Evolutionary conservation across 37 sponge, comb jelly and placozoan genomes (phyloP).

Genomic region (Beroe ovata): DNA sequence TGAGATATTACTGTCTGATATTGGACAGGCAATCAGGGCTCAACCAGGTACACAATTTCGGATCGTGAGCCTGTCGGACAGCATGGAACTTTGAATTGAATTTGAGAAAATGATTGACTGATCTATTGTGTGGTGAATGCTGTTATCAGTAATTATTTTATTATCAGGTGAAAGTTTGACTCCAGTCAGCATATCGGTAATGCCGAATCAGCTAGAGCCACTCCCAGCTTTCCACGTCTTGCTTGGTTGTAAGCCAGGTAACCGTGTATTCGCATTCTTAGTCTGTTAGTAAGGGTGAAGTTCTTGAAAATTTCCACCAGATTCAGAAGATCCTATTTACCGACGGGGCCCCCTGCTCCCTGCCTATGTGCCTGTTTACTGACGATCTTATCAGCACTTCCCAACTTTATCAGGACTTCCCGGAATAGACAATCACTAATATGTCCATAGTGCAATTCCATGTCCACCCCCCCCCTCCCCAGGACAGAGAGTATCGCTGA

Average conservation of each 20-base stretch:
- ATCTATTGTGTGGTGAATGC: too few relatives aligned
- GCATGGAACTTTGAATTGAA: too few relatives aligned
- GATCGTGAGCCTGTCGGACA: neutral
- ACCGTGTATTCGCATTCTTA: too few relatives aligned
- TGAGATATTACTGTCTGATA: neutral
- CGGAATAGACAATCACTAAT: too few relatives aligned
- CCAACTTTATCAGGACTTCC: too few relatives aligned
- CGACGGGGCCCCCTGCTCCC: too few relatives aligned
- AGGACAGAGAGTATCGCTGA: slow-evolving; percentile 30
- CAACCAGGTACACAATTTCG: neutral
- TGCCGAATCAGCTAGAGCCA: neutral
- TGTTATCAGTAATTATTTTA: neutral
- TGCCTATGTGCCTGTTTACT: too few relatives aligned
- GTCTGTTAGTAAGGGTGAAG: too few relatives aligned
- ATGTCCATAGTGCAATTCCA: neutral
- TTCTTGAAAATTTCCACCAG: too few relatives aligned
- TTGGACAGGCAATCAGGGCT: neutral
- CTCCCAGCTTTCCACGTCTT: neutral
- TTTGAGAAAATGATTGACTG: too few relatives aligned
- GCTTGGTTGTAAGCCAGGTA: slow-evolving; percentile 49
- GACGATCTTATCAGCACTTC: too few relatives aligned
- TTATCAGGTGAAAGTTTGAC: slow-evolving; percentile 5
- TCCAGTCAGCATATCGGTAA: neutral
- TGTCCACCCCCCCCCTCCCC: neutral
- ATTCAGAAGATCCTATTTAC: too few relatives aligned